phyloP scores from a whole-genome alignment of 2,888 invertebrate genomes.

The Watsonalla cultraria region DNA sequence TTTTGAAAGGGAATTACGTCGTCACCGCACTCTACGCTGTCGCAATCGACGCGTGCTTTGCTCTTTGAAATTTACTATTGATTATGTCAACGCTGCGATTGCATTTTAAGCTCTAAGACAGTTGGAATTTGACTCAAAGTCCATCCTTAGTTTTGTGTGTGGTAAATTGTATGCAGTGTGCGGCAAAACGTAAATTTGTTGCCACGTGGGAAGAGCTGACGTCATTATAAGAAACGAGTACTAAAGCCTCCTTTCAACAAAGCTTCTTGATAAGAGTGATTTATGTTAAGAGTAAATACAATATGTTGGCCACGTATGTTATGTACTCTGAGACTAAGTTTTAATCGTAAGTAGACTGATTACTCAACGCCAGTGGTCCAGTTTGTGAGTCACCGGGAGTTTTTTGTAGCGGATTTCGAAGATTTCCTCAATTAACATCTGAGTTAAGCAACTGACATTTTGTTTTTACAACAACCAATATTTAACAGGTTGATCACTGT shows the following conservation, averaged over 20 bases:
- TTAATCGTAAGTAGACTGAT: neutral
- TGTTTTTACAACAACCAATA: too few species aligned
- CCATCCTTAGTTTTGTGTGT: slow-evolving; percentile 8
- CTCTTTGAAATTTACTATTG: slow-evolving; percentile 28
- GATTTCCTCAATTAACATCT: neutral
- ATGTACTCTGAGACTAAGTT: too few species aligned
- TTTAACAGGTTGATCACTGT: neutral
- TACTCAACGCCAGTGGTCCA: neutral
- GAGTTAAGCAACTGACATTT: neutral
- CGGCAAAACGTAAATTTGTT: slow-evolving; percentile 16
- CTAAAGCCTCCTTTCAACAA: slow-evolving; percentile 23
- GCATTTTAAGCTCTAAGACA: slow-evolving; percentile 32
- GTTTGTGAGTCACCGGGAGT: neutral
- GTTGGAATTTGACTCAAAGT: slow-evolving; percentile 11
- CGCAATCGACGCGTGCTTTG: slow-evolving; percentile 67
- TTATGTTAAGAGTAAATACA: slow-evolving; percentile 18
- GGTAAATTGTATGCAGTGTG: slow-evolving; percentile 28
- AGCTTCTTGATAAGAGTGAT: slow-evolving; percentile 25
- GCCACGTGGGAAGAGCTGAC: slow-evolving; percentile 55
- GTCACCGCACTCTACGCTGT: slow-evolving; percentile 34
- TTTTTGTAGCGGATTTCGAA: neutral
- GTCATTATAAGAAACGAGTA: slow-evolving; percentile 39
- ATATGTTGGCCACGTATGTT: neutral
- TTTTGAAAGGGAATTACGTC: slow-evolving; percentile 45
- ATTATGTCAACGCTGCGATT: slow-evolving; percentile 10